phyloP scores from a whole-genome alignment of 2,888 invertebrate genomes.

The Tetragonisca angustula region DNA sequence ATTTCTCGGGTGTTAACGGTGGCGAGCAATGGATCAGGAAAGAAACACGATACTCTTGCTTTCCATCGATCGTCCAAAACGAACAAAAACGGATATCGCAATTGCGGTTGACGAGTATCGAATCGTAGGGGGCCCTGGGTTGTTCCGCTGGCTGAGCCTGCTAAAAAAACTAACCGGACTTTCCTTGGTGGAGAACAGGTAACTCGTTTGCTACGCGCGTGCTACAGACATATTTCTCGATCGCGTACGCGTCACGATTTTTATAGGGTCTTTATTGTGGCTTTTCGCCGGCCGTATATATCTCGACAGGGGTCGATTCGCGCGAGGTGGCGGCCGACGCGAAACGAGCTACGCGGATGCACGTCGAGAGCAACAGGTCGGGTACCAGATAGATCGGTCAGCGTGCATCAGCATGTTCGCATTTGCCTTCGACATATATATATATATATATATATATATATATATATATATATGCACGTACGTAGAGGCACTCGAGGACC shows the following conservation, averaged over 20 bases:
- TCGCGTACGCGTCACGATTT: conserved; percentile 4
- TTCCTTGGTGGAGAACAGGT: conserved; percentile 24
- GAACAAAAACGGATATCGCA: conserved; percentile 38
- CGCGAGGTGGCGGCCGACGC: conserved; percentile 7
- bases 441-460: not conserved
- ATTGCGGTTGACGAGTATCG: conserved; percentile 50
- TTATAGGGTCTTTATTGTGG: not conserved
- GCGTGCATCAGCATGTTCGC: conserved; percentile 1
- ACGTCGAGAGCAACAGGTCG: not conserved
- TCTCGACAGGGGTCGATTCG: conserved; percentile 32
- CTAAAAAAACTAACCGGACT: conserved; percentile 14
- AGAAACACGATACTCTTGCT: conserved; percentile 44
- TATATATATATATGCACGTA: not conserved
- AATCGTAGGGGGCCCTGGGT: conserved; percentile 3
- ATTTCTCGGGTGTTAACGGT: conserved; percentile 38
- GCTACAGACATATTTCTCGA: not conserved
- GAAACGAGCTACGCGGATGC: conserved; percentile 9
- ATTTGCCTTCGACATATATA: not conserved
- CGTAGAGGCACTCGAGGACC: not conserved
- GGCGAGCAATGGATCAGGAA: conserved; percentile 31
- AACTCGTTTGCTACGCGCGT: not conserved
- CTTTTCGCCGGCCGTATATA: conserved; percentile 18
- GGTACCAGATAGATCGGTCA: not conserved
- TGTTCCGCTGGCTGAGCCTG: conserved; percentile 3
- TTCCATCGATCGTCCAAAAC: conserved; percentile 5